phyloP scores from a whole-genome alignment of 64 coral and sea anemone species.

The Catalaphyllia jardinei region DNA sequence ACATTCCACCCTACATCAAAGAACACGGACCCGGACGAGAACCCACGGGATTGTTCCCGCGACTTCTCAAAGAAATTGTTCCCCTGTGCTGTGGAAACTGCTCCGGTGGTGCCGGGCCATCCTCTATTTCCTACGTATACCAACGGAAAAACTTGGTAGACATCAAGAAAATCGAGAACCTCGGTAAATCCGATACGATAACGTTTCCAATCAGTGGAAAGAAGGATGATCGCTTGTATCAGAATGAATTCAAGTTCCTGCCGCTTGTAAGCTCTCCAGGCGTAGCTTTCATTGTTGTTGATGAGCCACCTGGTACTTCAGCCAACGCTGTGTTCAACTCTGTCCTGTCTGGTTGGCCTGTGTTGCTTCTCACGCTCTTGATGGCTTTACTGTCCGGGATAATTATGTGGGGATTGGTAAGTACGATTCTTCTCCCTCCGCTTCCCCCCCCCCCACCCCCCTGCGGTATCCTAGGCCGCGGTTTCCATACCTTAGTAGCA shows the following conservation, averaged over 20 bases:
- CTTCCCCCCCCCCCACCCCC: no score
- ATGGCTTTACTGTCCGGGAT: conserved; percentile 93
- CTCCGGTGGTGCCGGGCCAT: conserved; percentile 55
- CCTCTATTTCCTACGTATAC: conserved; percentile 6
- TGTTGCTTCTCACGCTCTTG: conserved; percentile 74
- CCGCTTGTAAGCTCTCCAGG: conserved; percentile 87
- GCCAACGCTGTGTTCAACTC: conserved; percentile 85
- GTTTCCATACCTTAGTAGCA: no score
- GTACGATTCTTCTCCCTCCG: neutral
- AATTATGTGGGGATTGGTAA: conserved; percentile 96
- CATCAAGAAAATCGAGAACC: conserved; percentile 21
- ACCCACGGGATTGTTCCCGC: conserved; percentile 61
- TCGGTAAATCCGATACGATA: conserved; percentile 42
- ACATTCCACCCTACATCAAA: conserved; percentile 65
- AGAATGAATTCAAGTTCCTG: conserved; percentile 73
- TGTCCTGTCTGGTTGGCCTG: conserved; percentile 88
- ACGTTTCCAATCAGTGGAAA: conserved; percentile 89
- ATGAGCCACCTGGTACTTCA: conserved; percentile 65
- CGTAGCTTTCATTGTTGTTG: conserved; percentile 90
- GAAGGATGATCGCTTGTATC: conserved; percentile 65
- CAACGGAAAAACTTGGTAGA: conserved; percentile 26
- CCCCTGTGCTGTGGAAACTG: conserved; percentile 82
- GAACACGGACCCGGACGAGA: neutral
- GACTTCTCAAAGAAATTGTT: conserved; percentile 62
- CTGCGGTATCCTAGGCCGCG: no score